Conservation (phyloP, 2,888 invertebrate species). For the Phymatocera aterrima region DNA sequence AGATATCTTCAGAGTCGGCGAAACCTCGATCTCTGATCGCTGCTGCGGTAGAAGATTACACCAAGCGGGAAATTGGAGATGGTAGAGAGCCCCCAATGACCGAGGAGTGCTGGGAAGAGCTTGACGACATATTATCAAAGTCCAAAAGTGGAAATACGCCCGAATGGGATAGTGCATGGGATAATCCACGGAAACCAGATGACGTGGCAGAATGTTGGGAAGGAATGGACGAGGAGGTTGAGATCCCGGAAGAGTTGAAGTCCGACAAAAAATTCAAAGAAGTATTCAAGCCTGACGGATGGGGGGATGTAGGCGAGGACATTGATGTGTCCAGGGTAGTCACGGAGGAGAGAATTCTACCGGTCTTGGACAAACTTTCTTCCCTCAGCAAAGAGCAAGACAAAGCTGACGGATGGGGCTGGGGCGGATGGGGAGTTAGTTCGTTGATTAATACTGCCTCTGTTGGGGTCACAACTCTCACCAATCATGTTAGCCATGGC, state of each 20-base stretch:
- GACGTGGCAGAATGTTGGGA: conserved; percentile 42
- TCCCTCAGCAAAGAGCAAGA: conserved; percentile 62
- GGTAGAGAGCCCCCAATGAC: conserved; percentile 48
- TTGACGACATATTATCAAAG: conserved; percentile 47
- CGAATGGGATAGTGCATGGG: conserved; percentile 39
- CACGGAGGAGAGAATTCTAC: conserved; percentile 60
- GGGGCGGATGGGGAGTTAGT: conserved; percentile 88
- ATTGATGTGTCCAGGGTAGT: conserved; percentile 69
- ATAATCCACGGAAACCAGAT: conserved; percentile 21
- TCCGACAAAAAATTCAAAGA: conserved; percentile 70
- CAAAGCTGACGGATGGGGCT: conserved; percentile 74
- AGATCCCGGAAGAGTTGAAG: conserved; percentile 66
- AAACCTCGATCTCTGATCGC: conserved; percentile 47
- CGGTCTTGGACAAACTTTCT: conserved; percentile 68
- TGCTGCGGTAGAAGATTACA: conserved; percentile 42
- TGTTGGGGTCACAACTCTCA: conserved; percentile 86
- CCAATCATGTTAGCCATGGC: conserved; percentile 89
- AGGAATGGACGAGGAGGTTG: conserved; percentile 52
- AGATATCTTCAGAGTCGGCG: conserved; percentile 46
- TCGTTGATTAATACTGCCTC: conserved; percentile 86
- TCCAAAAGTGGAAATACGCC: not conserved
- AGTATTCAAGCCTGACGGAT: conserved; percentile 71
- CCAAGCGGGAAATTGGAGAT: conserved; percentile 7
- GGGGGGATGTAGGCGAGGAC: conserved; percentile 70
- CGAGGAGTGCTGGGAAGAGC: conserved; percentile 54